Percentiles rank a stretch among this genome's conserved stretches.
phyloP scores from a whole-genome alignment of 2,797 vertebrate genomes.

The Margarornis squamiger region DNA sequence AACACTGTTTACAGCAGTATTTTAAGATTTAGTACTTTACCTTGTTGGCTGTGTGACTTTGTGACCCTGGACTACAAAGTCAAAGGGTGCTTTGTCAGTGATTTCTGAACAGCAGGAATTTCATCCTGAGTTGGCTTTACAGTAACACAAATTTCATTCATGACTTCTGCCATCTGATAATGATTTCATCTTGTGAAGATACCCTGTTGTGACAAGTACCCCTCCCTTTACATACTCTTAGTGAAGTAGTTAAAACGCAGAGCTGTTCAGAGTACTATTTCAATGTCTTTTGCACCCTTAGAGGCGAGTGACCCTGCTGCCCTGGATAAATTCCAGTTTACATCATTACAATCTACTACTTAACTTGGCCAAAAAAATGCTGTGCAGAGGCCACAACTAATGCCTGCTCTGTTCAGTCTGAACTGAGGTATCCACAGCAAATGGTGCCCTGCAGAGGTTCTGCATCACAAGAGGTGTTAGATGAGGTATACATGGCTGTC shows the following conservation, averaged over 20 bases:
- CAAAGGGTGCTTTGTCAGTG: neutral
- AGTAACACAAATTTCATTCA: neutral
- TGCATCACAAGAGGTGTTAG: accelerated
- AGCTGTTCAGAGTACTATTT: neutral
- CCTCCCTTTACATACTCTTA: neutral
- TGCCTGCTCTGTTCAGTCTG: accelerated
- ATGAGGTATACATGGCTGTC: neutral
- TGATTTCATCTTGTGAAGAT: neutral
- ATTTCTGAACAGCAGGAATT: neutral
- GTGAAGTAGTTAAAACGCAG: neutral
- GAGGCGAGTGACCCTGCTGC: neutral
- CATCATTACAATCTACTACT: neutral
- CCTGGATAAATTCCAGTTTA: slow-evolving; percentile 38
- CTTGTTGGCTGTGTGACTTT: neutral
- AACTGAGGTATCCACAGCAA: neutral
- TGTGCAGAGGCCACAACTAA: neutral
- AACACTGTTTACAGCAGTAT: neutral
- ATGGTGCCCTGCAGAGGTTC: neutral
- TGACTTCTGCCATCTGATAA: neutral
- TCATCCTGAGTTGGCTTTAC: neutral
- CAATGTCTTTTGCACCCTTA: slow-evolving; percentile 18
- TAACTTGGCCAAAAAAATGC: neutral
- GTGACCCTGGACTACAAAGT: neutral
- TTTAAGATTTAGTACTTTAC: neutral
- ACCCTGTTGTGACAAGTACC: neutral